These are phyloP conservation scores for Pachyseris speciosa DNA, from an alignment of 64 coral and sea anemone species.

Conservation along the genomic window DNA sequence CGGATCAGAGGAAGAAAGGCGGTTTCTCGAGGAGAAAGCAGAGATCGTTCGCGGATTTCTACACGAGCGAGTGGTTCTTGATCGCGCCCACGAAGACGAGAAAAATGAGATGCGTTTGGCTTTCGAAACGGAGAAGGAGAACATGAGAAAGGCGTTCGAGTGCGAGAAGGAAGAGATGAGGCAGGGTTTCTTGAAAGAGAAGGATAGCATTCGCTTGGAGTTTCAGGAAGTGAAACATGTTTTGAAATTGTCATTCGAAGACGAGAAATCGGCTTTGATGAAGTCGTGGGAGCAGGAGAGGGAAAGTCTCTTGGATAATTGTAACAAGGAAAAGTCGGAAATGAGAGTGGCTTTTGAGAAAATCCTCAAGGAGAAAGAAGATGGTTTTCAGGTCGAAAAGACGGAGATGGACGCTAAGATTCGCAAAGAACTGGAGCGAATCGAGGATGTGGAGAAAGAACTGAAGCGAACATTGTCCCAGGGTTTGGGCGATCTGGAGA, in stretches of 20 bases:
- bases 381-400: conserved; percentile 84
- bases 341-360: conserved; percentile 70
- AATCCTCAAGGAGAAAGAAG: conserved; percentile 66
- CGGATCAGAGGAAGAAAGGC: conserved; percentile 18
- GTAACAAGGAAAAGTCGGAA: conserved; percentile 87
- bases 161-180: conserved; percentile 95
- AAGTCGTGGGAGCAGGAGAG: conserved; percentile 81
- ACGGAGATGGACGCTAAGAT: conserved; percentile 80
- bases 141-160: conserved; percentile 85
- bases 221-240: conserved; percentile 98
- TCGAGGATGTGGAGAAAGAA: conserved; percentile 93
- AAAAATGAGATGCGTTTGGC: conserved; percentile 82
- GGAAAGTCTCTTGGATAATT: conserved; percentile 70
- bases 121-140: conserved; percentile 92
- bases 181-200: conserved; percentile 92
- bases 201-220: conserved; percentile 89
- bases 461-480: conserved; percentile 84
- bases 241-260: conserved; percentile 92
- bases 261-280: conserved; percentile 81
- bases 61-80: conserved; percentile 82
- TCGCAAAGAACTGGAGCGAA: conserved; percentile 87
- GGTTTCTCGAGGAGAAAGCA: conserved; percentile 90
- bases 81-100: conserved; percentile 86
- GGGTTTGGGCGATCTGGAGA: conserved; percentile 82
- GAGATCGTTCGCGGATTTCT: conserved; percentile 96